Evolutionary conservation across 2,113 vertebrate genomes (phyloP), one percentile per base, ranked within the genome.

Genomic region (Synodontis membranacea): DNA sequence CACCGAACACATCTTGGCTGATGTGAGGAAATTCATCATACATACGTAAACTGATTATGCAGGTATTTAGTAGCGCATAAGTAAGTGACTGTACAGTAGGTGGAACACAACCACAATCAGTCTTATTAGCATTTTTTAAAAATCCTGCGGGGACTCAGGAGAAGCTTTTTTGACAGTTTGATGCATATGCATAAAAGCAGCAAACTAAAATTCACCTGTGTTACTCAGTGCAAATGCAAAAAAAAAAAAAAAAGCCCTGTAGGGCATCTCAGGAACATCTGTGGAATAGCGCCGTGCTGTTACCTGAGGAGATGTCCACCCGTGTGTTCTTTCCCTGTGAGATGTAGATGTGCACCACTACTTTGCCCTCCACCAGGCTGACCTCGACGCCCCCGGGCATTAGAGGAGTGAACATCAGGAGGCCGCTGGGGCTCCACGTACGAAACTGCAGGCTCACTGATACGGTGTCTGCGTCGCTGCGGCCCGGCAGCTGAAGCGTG

Each of bases 241-340:
- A 10, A 58, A 23, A 23, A 62, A 60, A 17, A 64, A 66, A 66
- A 66, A 66, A 4, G 2, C 17, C 1, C 15, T 6, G 2, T 17
- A 17, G 19, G 8, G 66, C 42, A 48, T 50, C n/a, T 54, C 17
- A 80, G 10, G 10, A 42, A 56, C 31, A n/a, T 80, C 31, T 19
- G 17, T 54, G n/a, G n/a, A n/a, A n/a, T n/a, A 56, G 11, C 19
- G 11, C 62, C 85, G 72, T 25, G 21, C 7, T 81, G 91, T 92
- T 89, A 99, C 98, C 97, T 80, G 98, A 98, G 0, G 97, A 97
- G 84, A 99, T 97, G 42, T 98, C 97, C 8, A 97, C 97, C 0
- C 95, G 95, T 1, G 95, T 96, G 93, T 95, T 98, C 94, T 97
- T 97, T 76, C 90, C 94, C 86, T 96, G 96, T 0, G 96, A 96